A percentile compares a stretch with the other conserved stretches of the same genome.
phyloP scores from a whole-genome alignment of 2,797 vertebrate genomes.

The Enteromius fasciolatus region DNA sequence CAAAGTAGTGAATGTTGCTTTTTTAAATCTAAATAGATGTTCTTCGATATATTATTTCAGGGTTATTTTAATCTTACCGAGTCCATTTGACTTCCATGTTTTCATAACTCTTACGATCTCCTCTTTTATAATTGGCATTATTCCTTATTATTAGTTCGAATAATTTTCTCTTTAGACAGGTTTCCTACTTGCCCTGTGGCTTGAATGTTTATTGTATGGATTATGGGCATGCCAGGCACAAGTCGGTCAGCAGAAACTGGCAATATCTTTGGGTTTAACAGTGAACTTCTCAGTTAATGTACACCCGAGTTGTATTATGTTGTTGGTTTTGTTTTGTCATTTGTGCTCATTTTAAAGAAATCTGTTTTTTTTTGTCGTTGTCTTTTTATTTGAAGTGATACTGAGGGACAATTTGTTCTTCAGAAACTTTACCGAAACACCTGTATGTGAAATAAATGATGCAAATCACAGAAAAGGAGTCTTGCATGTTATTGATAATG shows the following conservation, averaged over 20 bases:
- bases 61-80: conserved; percentile 45
- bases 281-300: conserved; percentile 42
- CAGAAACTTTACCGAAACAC: conserved; percentile 67
- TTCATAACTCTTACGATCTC: conserved; percentile 35
- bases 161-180: conserved; percentile 20
- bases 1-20: conserved; percentile 72
- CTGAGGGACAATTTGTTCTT: conserved; percentile 65
- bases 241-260: conserved; percentile 44
- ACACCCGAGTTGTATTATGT: conserved; percentile 63
- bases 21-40: conserved; percentile 40
- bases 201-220: conserved; percentile 48
- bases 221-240: conserved; percentile 41
- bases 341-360: conserved; percentile 55
- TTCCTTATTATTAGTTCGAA: conserved; percentile 27
- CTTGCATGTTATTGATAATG: not conserved
- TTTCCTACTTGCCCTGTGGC: conserved; percentile 40
- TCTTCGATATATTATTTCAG: conserved; percentile 42
- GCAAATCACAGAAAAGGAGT: conserved; percentile 51
- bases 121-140: conserved; percentile 38
- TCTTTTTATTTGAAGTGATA: conserved; percentile 67
- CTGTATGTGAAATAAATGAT: conserved; percentile 78
- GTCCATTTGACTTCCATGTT: conserved; percentile 43
- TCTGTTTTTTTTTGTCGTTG: conserved; percentile 58
- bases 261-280: conserved; percentile 53
- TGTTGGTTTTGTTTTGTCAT: conserved; percentile 61